phyloP scores from a whole-genome alignment of 1,140 invertebrate genomes.

The Antheraea mylitta region DNA sequence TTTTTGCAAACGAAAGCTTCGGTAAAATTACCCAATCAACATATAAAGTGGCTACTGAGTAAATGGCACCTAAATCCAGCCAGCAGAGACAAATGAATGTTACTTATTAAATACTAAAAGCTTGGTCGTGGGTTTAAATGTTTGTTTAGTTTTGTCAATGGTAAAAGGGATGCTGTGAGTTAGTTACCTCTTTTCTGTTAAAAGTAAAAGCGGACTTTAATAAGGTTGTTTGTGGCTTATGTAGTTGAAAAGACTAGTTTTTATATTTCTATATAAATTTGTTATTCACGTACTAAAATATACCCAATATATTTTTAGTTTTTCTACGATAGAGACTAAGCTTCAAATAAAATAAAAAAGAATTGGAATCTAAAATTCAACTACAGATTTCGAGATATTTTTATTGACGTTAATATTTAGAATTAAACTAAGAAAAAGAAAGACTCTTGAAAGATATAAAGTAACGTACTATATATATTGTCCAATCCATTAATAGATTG shows the following conservation, averaged over 20 bases:
- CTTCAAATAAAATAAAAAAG: no score
- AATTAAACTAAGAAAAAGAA: no score
- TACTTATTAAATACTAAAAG: conserved; percentile 50
- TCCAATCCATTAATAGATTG: no score
- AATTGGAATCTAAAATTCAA: no score
- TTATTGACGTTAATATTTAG: no score
- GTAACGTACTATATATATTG: no score
- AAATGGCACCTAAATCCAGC: conserved; percentile 43
- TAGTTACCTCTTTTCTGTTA: not conserved
- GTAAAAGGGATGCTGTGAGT: not conserved
- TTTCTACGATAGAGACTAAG: no score
- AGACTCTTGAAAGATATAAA: no score
- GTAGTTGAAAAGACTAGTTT: not conserved
- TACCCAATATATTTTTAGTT: no score
- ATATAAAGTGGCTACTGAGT: conserved; percentile 51
- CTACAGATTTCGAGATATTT: no score
- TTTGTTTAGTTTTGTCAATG: not conserved
- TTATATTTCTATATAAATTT: no score
- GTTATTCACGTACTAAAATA: no score
- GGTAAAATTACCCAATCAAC: conserved; percentile 57
- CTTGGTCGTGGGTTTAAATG: conserved; percentile 30
- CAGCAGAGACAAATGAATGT: conserved; percentile 51
- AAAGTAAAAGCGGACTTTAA: not conserved
- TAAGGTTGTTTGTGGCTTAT: not conserved
- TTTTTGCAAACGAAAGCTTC: conserved; percentile 42